These are phyloP conservation scores for Sapayoa aenigma DNA, from an alignment of 2,113 vertebrate species.

Conservation along the genomic window DNA sequence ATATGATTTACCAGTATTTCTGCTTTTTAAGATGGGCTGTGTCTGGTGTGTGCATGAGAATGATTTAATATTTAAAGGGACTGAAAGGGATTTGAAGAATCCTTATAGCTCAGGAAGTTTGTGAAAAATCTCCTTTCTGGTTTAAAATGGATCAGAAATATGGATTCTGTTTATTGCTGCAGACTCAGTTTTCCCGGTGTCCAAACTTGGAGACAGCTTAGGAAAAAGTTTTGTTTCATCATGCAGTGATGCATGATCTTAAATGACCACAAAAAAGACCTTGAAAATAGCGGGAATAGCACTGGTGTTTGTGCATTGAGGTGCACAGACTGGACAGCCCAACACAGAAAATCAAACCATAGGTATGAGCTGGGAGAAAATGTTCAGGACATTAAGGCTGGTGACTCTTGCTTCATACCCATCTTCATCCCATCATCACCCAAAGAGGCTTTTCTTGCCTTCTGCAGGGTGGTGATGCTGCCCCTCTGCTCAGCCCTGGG, in stretches of 20 bases:
- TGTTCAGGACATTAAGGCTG: not conserved
- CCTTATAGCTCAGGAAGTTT: not conserved
- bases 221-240: not conserved
- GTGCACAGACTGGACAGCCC: not conserved
- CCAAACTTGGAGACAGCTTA: not conserved
- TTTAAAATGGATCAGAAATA: slow-evolving; percentile 24
- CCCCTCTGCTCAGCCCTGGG: not conserved
- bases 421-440: not conserved
- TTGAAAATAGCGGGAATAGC: not conserved
- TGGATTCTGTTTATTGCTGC: not conserved
- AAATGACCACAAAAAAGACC: not conserved
- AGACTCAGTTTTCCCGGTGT: not conserved
- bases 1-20: not conserved
- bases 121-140: slow-evolving; percentile 5
- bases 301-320: not conserved
- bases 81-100: slow-evolving; percentile 11
- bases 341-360: not conserved
- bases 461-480: not conserved
- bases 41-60: not conserved
- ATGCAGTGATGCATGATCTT: not conserved
- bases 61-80: slow-evolving; percentile 13
- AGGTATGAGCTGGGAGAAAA: not conserved
- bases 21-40: not conserved
- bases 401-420: not conserved
- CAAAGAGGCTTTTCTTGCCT: fast-evolving